Conservation (phyloP, 2,888 invertebrate species). For the Zygogramma bicolorata region DNA sequence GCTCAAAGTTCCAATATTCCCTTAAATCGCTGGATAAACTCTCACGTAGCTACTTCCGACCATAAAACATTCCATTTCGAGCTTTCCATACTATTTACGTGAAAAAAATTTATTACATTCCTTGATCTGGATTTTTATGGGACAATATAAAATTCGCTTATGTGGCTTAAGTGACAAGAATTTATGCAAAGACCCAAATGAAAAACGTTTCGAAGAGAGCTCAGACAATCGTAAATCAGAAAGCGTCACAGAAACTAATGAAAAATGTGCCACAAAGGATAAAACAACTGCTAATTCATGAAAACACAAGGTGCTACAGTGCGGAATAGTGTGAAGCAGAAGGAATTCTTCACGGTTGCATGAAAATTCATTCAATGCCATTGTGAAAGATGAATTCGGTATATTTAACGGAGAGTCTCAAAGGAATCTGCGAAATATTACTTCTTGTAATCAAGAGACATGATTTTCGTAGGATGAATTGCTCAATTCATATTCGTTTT, state of each 20-base stretch:
- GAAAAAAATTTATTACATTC: conserved; percentile 50
- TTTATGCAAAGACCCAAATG: conserved; percentile 53
- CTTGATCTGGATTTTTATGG: conserved; percentile 51
- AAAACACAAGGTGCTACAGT: conserved; percentile 44
- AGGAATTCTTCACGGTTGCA: conserved; percentile 18
- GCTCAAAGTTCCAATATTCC: background rate
- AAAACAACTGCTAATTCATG: conserved; percentile 46
- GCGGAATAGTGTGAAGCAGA: conserved; percentile 24
- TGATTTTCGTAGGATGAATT: background rate
- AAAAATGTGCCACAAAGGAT: conserved; percentile 54
- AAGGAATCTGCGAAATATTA: background rate
- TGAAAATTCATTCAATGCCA: conserved; percentile 19
- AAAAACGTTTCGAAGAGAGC: conserved; percentile 49
- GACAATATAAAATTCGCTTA: conserved; percentile 54
- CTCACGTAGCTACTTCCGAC: background rate
- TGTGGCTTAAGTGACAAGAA: conserved; percentile 54
- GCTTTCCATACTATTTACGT: conserved; percentile 43
- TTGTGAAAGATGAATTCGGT: conserved; percentile 15
- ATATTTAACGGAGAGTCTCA: conserved; percentile 3
- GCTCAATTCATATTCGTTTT: background rate
- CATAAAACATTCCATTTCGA: conserved; percentile 40
- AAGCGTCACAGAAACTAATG: conserved; percentile 53
- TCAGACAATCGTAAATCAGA: conserved; percentile 55
- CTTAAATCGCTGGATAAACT: background rate
- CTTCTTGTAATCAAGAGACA: background rate